Base-by-base conservation (phyloP, 2,888 invertebrate species). In the Unio delphinus region DNA sequence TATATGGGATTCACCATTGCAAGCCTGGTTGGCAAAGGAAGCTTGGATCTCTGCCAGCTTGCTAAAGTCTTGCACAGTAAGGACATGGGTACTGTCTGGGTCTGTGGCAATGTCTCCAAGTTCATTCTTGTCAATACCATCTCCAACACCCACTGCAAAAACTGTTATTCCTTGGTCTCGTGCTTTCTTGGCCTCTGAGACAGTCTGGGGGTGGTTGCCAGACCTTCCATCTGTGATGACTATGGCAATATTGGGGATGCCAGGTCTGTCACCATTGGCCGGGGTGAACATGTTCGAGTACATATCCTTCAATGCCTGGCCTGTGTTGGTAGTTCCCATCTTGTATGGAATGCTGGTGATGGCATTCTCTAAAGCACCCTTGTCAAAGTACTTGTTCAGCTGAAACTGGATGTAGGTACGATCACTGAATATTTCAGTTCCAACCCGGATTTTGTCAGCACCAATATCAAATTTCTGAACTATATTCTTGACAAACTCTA, bases 241-340 rank as follows among this genome's bases (percentile, higher is more conserved):
- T 64, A 85, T 83, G 34, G 78, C 85, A 55, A 85, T 81, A 68
- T 85, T 84, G 26, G 83, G 82, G 20, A 83, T 82, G 18, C 79
- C 80, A 0, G 82, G 76, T n/a, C 85, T 73, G 74, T 83, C 85
- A 34, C 85, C 85, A 60, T 84, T 85, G n/a, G 73, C 63, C 4
- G 67, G 63, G 1, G 74, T 79, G 57, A 82, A 81, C 74, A 81
- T 79, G 61, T 78, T 80, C 7, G 58, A 65, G 68, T 74, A 74
- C 11, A 72, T 70, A 69, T 77, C 77, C 75, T 77, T 30, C 3
- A 74, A 54, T 8, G 86, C 86, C 30, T 77, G 78, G 63, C 83
- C 84, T 2, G 86, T 87, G 73, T 86, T 86, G 34, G 87, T 87
- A 11, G 80, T 81, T 17, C 88, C 88, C 11, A 77, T 69, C 23